Evolutionary conservation across 1,140 invertebrate genomes (phyloP), one percentile per base, ranked within the genome.

Genomic region (Trichonephila inaurata): DNA sequence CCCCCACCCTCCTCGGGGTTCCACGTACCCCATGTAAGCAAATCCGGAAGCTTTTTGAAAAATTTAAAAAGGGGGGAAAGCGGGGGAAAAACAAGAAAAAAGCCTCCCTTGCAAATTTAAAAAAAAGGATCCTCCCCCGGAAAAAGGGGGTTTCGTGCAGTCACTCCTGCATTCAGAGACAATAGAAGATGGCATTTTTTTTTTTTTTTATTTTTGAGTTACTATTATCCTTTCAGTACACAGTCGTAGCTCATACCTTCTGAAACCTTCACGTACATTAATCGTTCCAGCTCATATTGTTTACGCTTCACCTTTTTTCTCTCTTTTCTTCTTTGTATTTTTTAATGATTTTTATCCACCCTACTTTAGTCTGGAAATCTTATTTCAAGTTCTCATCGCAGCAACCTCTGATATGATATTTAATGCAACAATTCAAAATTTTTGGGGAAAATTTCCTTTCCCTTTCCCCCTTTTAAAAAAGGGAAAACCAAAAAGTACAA

Each of bases 371-470:
- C 24, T 24, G 24, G 16, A n/a, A 83, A 6, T 24, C 51, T 83
- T 24, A 44, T 14, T 21, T 14, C 6, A 77, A 77, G 72, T 33
- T 77, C 28, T 77, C 24, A 40, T 77, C 33, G 28, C 16, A 16
- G 61, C 10, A 33, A 88, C 51, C 12, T 88, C 33, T 88, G 86
- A 62, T 58, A 62, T 85, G 61, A 89, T 86, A 85, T 94, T 94
- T 90, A 94, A 90, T 44, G 61, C 72, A 83, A 61, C 93, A 90
- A 94, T 85, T 94, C 93, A 94, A n/a, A n/a, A n/a, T n/a, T n/a
- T n/a, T n/a, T n/a, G n/a, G n/a, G n/a, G n/a, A n/a, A n/a, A n/a
- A n/a, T n/a, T n/a, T n/a, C n/a, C n/a, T n/a, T n/a, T n/a, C n/a
- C n/a, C n/a, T n/a, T n/a, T n/a, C n/a, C n/a, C n/a, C n/a, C n/a